phyloP scores from a whole-genome alignment of 2,113 vertebrate species.

The Platysteira castanea region DNA sequence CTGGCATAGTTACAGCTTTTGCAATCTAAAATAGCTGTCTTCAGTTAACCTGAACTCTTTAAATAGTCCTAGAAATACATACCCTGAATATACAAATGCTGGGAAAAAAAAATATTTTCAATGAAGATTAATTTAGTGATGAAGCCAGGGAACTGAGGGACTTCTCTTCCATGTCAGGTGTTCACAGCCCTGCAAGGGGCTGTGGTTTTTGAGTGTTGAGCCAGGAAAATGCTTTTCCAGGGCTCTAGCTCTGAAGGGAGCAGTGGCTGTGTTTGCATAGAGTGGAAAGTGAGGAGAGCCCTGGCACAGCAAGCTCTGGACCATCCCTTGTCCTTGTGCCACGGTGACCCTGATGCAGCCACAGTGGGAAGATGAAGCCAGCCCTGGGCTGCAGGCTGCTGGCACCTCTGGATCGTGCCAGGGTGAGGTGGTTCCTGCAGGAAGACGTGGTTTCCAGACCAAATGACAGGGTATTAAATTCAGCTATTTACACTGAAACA shows the following conservation, averaged over 20 bases:
- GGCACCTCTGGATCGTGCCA: background rate
- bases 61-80: background rate
- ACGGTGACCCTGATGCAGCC: background rate
- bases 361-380: rapidly evolving
- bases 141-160: background rate
- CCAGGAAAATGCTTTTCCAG: background rate
- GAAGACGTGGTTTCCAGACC: background rate
- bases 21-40: background rate
- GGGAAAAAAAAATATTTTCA: background rate
- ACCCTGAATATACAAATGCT: background rate
- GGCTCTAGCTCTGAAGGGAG: background rate
- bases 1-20: background rate
- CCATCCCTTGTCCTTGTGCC: background rate
- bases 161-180: background rate
- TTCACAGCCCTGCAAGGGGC: rapidly evolving
- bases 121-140: background rate
- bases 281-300: background rate
- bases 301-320: rapidly evolving
- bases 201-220: background rate
- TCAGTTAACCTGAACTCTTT: background rate
- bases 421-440: background rate
- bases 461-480: background rate
- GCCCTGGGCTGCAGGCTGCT: background rate
- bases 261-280: rapidly evolving
- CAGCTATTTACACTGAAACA: background rate